A percentile compares a stretch with the other conserved stretches of the same genome.
These are phyloP conservation scores for Platichthys flesus DNA, from an alignment of 2,113 vertebrate genomes.

Conservation along the genomic window DNA sequence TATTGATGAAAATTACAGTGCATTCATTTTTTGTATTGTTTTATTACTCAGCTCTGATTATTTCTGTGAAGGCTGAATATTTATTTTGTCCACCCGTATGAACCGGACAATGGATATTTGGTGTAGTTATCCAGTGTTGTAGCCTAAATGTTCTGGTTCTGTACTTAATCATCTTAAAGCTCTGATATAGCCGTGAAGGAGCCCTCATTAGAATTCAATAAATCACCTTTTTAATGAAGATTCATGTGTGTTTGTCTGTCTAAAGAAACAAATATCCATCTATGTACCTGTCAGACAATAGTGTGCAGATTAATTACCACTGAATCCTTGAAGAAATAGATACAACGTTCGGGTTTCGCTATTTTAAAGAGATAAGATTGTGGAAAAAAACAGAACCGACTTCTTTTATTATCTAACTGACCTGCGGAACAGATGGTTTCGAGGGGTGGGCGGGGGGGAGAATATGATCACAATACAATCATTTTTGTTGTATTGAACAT, in stretches of 20 bases:
- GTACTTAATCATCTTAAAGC: not conserved
- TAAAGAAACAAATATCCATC: conserved; percentile 26
- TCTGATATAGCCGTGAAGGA: not conserved
- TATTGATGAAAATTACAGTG: not conserved
- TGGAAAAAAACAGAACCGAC: conserved; percentile 55
- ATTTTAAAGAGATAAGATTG: conserved; percentile 71
- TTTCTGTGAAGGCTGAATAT: not conserved
- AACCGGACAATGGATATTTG: not conserved
- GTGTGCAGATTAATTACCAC: conserved; percentile 47
- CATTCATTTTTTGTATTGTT: not conserved
- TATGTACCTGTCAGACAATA: conserved; percentile 44
- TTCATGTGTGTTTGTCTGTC: not conserved
- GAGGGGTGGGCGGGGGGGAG: conserved; percentile 35
- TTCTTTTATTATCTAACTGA: conserved; percentile 79
- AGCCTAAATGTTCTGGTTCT: not conserved
- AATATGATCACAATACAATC: conserved; percentile 88
- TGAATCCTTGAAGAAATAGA: conserved; percentile 49
- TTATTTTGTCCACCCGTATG: not conserved
- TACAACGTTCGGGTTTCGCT: conserved; percentile 73
- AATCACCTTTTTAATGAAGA: conserved; percentile 4
- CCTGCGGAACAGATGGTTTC: conserved; percentile 84
- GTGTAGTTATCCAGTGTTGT: not conserved
- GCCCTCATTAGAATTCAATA: not conserved
- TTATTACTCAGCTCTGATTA: not conserved
- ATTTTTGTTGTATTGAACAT: conserved; percentile 88